Evolutionary conservation across 2,888 invertebrate species (phyloP), one percentile per base, ranked within the genome.

Genomic region (Lysandra coridon): DNA sequence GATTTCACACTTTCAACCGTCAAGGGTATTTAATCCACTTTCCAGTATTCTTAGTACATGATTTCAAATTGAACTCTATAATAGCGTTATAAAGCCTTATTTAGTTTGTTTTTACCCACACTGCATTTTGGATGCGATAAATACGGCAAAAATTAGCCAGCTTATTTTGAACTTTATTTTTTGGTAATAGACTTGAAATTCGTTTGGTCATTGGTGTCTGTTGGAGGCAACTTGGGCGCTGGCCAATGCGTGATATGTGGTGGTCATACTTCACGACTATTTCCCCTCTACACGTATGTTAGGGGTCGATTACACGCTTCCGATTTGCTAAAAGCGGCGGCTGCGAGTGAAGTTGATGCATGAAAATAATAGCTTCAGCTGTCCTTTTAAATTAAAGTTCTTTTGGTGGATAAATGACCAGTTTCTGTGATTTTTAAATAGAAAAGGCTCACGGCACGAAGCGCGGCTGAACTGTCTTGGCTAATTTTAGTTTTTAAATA

Each of bases 211-310:
- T 12, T 5, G 5, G 5, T 5, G 37, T 69, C 14, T 37, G 69
- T 37, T 37, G 69, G 1, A 69, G 69, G 17, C 69, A 69, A 1
- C 33, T 69, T 69, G 69, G 69, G 69, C 33, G 33, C 33, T 14
- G 33, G 69, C 69, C 69, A 69, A 69, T 5, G 2, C 69, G 12
- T 69, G 69, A 69, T 69, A 69, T 69, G 69, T 69, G 69, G 14
- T 69, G 69, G 33, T 69, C 69, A 69, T 69, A 69, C 33, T 69
- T 69, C 69, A 37, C 69, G 33, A 12, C 69, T 37, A 69, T 69
- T 69, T 69, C 69, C 33, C 33, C 69, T 69, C 37, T 69, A 69
- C 69, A 37, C 69, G 69, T 33, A 37, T 69, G 64, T 30, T 69
- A 69, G 69, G 69, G 33, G 69, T 69, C 69, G 33, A 69, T 69